Evolutionary conservation across 2,888 invertebrate species (phyloP), one percentile per base, ranked within the genome.

Genomic region (Aleiodes testaceus): DNA sequence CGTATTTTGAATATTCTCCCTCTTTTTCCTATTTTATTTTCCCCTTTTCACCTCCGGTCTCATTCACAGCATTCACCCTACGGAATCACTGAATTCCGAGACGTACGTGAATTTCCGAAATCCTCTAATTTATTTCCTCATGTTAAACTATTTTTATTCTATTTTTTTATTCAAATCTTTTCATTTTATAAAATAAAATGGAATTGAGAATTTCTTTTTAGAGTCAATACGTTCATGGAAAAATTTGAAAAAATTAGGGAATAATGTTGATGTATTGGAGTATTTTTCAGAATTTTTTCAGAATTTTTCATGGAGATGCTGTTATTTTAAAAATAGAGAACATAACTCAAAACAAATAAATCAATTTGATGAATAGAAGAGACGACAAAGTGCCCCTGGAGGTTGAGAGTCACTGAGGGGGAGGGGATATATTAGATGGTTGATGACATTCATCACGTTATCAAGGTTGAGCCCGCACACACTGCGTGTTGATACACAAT

Each of bases 401-500:
- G 69, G 16, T 26, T 26, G 26, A 26, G 26, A 26, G 26, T 2
- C 26, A 26, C 26, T 26, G 26, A 26, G 71, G 42, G 71, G 42
- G 66, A 64, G 68, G 47, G 64, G 52, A 68, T 68, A 72, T 67
- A 64, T 50, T 55, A 65, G 65, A 72, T 69, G 36, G 66, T 18
- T 59, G 59, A 42, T 59, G 59, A 80, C 82, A 85, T 87, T 85
- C 82, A 85, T 87, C 85, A 84, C 82, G 84, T 86, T 87, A 87
- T 87, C 85, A 84, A 83, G 82, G 80, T 76, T 59, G 36, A 59
- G 79, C 75, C 75, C 75, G 77, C 82, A 82, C 84, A 82, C 83
- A 80, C 78, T 76, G 78, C 79, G 82, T 87, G 86, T 85, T 85
- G 83, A 85, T 85, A 85, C 84, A 85, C 85, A 86, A 86, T 87